Conservation (phyloP, 2,888 invertebrate species). For the Allacma fusca region DNA sequence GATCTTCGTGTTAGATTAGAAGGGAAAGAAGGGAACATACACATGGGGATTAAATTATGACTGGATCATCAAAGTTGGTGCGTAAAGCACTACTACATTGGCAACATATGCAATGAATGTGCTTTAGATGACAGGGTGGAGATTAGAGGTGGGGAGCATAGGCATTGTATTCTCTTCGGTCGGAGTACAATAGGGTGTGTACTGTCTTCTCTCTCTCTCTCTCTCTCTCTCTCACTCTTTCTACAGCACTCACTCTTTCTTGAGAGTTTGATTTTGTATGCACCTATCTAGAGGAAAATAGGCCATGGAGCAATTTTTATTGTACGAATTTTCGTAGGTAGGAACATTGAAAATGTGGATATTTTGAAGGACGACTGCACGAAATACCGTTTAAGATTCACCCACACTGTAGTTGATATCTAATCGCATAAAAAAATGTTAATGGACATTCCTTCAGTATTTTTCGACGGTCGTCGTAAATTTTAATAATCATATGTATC, state of each 20-base stretch:
- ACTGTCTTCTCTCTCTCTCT: conserved; percentile 6
- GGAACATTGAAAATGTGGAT: conserved; percentile 39
- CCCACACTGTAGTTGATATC: conserved; percentile 34
- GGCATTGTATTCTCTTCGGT: conserved; percentile 28
- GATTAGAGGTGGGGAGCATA: conserved; percentile 28
- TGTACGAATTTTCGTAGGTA: conserved; percentile 35
- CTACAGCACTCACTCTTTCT: not conserved
- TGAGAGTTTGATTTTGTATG: conserved; percentile 26
- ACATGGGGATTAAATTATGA: conserved; percentile 32
- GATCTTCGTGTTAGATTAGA: conserved; percentile 6
- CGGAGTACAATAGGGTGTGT: conserved; percentile 36
- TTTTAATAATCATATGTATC: not conserved
- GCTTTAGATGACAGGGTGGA: conserved; percentile 34
- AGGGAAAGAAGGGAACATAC: not conserved
- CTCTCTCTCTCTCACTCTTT: conserved; percentile 11
- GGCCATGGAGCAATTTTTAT: conserved; percentile 33
- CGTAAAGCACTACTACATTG: not conserved
- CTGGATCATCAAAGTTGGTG: conserved; percentile 39
- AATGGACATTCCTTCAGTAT: conserved; percentile 4
- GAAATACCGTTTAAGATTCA: conserved; percentile 44
- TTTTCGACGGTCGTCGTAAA: conserved; percentile 5
- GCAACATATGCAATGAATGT: not conserved
- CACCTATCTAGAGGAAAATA: conserved; percentile 33
- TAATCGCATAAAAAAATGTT: conserved; percentile 16
- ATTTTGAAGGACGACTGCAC: conserved; percentile 43